Evolutionary conservation across 2,888 invertebrate genomes (phyloP).

Genomic region (Drosophila infuscata): DNA sequence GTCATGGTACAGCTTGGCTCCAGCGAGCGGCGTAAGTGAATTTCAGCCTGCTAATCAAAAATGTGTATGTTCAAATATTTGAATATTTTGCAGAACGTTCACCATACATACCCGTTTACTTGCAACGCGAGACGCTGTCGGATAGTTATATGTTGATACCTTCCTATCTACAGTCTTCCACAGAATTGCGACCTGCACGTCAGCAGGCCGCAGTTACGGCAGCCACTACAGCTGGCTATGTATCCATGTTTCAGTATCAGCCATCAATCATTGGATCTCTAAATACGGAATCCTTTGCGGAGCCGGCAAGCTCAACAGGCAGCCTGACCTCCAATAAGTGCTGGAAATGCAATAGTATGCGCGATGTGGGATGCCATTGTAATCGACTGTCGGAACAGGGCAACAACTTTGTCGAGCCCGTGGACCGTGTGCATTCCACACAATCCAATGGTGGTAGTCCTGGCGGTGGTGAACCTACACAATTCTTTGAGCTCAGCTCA

Average conservation of each 20-base stretch:
- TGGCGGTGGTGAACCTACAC: slow-evolving; percentile 47
- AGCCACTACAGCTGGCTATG: slow-evolving; percentile 21
- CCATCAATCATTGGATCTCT: slow-evolving; percentile 17
- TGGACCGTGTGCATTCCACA: slow-evolving; percentile 65
- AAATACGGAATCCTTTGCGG: slow-evolving; percentile 46
- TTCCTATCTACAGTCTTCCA: slow-evolving; percentile 31
- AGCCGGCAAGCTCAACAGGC: slow-evolving; percentile 47
- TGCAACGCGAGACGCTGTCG: slow-evolving; percentile 41
- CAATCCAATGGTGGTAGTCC: slow-evolving; percentile 35
- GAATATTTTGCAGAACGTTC: slow-evolving; percentile 36
- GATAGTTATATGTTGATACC: slow-evolving; percentile 58
- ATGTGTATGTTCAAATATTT: background rate
- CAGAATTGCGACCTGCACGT: slow-evolving; percentile 30
- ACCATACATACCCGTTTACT: slow-evolving; percentile 48
- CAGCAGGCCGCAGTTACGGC: slow-evolving; percentile 8
- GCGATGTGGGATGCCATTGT: slow-evolving; percentile 42
- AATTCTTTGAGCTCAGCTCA: slow-evolving; percentile 64
- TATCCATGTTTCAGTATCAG: slow-evolving; percentile 42
- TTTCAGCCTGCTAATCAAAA: background rate
- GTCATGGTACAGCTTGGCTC: slow-evolving; percentile 42
- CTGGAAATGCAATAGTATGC: slow-evolving; percentile 45
- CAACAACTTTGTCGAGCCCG: slow-evolving; percentile 12
- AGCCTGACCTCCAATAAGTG: slow-evolving; percentile 33
- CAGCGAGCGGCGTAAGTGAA: slow-evolving; percentile 58
- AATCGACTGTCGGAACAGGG: slow-evolving; percentile 24